Evolutionary conservation across 2,888 invertebrate genomes (phyloP), one percentile per base, ranked within the genome.

Genomic region (Acholoe squamosa): DNA sequence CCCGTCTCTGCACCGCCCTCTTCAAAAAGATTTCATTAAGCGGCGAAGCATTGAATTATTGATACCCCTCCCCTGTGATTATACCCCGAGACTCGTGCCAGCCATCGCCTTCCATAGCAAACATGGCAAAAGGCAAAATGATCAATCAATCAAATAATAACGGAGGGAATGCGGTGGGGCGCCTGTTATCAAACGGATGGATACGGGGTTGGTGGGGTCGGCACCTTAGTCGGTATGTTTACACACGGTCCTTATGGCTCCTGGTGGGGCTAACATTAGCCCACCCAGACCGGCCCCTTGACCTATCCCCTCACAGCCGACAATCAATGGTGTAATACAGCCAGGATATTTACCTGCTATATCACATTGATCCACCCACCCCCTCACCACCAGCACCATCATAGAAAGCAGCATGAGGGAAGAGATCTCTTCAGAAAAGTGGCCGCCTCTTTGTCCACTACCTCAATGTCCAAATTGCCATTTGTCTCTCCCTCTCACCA

Each of bases 21-120:
- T 71, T 71, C 71, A 71, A 71, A 71, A 71, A 71, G 71, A 71
- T 71, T 71, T 71, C 71, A 71, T 71, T 71, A 71, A 71, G 71
- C 71, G 28, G 25, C 25, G 28, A 28, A 25, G 71, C 71, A 71
- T 71, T 71, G 71, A 71, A 71, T 71, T 71, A 71, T 71, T 71
- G 71, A 71, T 71, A 71, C 71, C 71, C 28, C 71, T 71, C 71
- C 71, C 71, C 71, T 71, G 28, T 71, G 71, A 71, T 71, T 71
- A 71, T 71, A 71, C 28, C 28, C 14, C 25, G 71, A 28, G 28
- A 71, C 71, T 71, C 71, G 25, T 71, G 71, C 71, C 71, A 71
- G 71, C 71, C 71, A 71, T n/a, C 71, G 71, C 16, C 28, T 71
- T 71, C 71, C 31, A 71, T 31, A 28, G 71, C 71, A 71, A 71